Evolutionary conservation across 2,113 vertebrate species (phyloP).

Genomic region (Hippolais icterina): DNA sequence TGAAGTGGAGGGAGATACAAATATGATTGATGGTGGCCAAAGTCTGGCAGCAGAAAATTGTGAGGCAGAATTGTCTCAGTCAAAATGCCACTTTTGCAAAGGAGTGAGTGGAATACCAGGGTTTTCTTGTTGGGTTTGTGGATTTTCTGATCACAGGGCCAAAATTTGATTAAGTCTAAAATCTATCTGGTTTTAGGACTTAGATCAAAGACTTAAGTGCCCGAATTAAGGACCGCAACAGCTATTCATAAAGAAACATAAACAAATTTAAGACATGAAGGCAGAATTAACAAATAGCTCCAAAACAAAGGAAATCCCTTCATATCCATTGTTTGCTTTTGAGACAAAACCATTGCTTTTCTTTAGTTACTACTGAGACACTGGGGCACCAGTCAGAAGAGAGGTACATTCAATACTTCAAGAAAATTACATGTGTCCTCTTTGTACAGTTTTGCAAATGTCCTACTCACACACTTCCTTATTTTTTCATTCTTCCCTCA

Average conservation of each 20-base stretch:
- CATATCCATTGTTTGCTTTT: slow-evolving; percentile 18
- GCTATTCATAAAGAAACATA: not conserved
- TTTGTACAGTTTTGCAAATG: not conserved
- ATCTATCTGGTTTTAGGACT: not conserved
- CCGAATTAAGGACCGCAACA: not conserved
- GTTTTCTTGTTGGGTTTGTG: not conserved
- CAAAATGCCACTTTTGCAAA: not conserved
- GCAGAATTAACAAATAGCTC: not conserved
- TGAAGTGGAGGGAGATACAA: not conserved
- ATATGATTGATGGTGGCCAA: not conserved
- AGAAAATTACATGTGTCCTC: not conserved
- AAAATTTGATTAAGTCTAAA: not conserved
- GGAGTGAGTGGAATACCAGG: not conserved
- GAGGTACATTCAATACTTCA: not conserved
- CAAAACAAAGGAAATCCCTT: slow-evolving; percentile 4
- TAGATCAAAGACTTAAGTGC: not conserved
- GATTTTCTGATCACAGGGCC: not conserved
- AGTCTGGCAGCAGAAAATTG: not conserved
- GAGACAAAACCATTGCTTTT: not conserved
- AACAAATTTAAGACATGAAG: not conserved
- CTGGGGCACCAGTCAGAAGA: not conserved
- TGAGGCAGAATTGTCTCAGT: not conserved
- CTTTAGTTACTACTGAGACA: not conserved
- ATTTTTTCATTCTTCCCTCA: not conserved
- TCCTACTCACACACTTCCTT: not conserved